Conservation (phyloP, 2,797 vertebrate genomes). For the Chrosomus eos region DNA sequence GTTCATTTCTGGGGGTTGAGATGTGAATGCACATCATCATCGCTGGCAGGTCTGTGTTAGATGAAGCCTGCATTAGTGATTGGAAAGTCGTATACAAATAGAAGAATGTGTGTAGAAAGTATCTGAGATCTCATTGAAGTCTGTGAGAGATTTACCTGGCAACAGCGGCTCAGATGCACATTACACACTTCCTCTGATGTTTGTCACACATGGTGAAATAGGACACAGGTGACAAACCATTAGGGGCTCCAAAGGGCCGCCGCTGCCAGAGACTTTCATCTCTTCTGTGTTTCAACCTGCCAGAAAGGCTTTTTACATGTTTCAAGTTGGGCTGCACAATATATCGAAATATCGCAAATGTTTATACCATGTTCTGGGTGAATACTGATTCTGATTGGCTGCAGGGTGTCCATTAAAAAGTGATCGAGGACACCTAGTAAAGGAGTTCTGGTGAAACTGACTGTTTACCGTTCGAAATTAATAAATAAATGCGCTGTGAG, state of each 20-base stretch:
- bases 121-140: background rate
- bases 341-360: too few species aligned
- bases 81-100: background rate
- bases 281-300: background rate
- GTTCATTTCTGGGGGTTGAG: background rate
- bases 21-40: background rate
- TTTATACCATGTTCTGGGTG: too few species aligned
- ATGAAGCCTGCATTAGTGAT: too few species aligned
- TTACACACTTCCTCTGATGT: slow-evolving; percentile 5
- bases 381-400: too few species aligned
- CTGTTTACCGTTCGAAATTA: too few species aligned
- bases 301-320: background rate
- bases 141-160: background rate
- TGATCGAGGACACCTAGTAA: too few species aligned
- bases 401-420: too few species aligned
- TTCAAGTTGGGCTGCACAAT: too few species aligned
- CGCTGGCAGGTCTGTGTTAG: background rate
- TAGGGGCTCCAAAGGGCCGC: background rate
- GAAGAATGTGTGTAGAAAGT: background rate
- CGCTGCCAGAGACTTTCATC: slow-evolving; percentile 11
- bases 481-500: too few species aligned
- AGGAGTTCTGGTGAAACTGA: too few species aligned
- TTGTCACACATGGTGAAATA: slow-evolving; percentile 1
- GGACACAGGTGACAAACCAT: slow-evolving; percentile 11
- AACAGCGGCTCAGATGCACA: background rate